Evolutionary conservation across 1,140 invertebrate genomes (phyloP).

Genomic region (Brachionus manjavacas): DNA sequence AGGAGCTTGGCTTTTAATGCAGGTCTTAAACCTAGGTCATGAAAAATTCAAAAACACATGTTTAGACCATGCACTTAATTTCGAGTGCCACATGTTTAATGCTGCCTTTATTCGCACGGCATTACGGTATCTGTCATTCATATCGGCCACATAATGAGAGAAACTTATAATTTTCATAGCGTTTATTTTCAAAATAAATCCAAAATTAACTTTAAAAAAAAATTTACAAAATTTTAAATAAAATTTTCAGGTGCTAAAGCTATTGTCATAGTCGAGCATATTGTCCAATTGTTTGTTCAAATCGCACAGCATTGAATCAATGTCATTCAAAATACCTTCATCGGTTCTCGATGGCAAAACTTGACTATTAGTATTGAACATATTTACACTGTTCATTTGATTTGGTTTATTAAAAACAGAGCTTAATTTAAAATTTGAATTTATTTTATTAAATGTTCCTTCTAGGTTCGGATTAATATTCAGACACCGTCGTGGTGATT

Average conservation of each 20-base stretch:
- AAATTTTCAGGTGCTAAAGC: neutral
- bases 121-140: too few species aligned
- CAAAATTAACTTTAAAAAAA: neutral
- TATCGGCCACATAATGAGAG: too few species aligned
- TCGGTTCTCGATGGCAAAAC: neutral
- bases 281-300: constrained; percentile 34
- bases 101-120: too few species aligned
- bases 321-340: constrained; percentile 39
- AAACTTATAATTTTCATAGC: neutral
- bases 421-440: constrained; percentile 16
- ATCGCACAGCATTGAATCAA: constrained; percentile 41
- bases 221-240: constrained; percentile 16
- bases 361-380: neutral
- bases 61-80: too few species aligned
- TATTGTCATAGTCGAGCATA: constrained; percentile 41
- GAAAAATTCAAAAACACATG: too few species aligned
- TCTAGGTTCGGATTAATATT: neutral
- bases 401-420: constrained; percentile 14
- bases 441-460: constrained; percentile 8
- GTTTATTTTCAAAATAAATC: neutral
- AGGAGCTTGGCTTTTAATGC: too few species aligned
- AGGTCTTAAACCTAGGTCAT: too few species aligned
- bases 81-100: too few species aligned
- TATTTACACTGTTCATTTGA: neutral
- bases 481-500: neutral